Evolutionary conservation across 2,888 invertebrate species (phyloP).

Genomic region (Drosophila kuntzei): DNA sequence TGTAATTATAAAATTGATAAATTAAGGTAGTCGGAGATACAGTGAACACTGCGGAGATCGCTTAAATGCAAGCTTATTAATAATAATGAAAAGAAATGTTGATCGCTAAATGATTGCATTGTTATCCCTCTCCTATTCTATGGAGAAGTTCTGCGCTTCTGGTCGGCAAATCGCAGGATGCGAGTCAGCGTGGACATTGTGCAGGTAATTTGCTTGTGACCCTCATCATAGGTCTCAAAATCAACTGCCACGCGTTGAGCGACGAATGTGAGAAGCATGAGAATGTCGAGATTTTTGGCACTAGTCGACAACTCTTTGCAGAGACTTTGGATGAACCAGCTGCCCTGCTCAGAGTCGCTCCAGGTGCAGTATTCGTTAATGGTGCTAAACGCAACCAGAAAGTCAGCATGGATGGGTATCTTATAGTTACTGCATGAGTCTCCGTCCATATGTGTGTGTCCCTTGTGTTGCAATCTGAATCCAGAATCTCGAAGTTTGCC

Average conservation of each 20-base stretch:
- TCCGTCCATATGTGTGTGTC: conserved; percentile 90
- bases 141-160: conserved; percentile 36
- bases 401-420: conserved; percentile 97
- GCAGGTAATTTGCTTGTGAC: conserved; percentile 96
- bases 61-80: background rate
- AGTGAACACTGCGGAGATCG: background rate
- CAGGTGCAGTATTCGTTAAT: conserved; percentile 96
- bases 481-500: conserved; percentile 92
- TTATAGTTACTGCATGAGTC: conserved; percentile 87
- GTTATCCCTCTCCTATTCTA: background rate
- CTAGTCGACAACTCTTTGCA: conserved; percentile 91
- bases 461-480: conserved; percentile 86
- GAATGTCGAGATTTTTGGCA: conserved; percentile 90
- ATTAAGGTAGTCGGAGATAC: background rate
- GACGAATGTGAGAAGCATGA: conserved; percentile 94
- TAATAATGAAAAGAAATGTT: background rate
- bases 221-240: conserved; percentile 95
- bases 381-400: conserved; percentile 96
- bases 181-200: conserved; percentile 96
- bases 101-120: background rate
- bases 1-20: background rate
- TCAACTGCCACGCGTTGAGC: conserved; percentile 93
- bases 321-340: conserved; percentile 97
- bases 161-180: conserved; percentile 88
- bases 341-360: conserved; percentile 95